Evolutionary conservation across 2,888 invertebrate species (phyloP).

Genomic region (Adineta ricciae): DNA sequence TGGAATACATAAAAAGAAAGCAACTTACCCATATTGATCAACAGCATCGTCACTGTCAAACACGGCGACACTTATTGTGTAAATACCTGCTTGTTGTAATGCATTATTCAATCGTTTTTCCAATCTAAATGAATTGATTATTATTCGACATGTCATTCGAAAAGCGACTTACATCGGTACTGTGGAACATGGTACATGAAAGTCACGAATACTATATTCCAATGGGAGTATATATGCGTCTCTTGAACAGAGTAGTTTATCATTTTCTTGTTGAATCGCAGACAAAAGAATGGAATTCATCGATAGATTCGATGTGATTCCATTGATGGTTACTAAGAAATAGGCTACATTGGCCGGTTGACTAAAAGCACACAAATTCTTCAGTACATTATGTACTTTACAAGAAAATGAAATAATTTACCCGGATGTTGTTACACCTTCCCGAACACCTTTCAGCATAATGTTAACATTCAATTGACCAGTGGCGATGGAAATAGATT

Average conservation of each 20-base stretch:
- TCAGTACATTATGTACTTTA: neutral
- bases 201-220: neutral
- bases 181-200: neutral
- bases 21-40: neutral
- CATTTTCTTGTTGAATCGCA: neutral
- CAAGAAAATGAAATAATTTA: neutral
- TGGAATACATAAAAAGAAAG: neutral
- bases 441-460: neutral
- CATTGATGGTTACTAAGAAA: constrained; percentile 1
- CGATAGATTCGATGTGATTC: neutral
- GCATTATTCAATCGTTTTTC: neutral
- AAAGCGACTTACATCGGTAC: neutral
- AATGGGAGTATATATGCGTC: neutral
- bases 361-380: neutral
- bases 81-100: constrained; percentile 1
- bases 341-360: neutral
- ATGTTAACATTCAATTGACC: neutral
- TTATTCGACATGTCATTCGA: no score
- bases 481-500: neutral
- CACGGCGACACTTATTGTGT: neutral
- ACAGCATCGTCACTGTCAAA: neutral
- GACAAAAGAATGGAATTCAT: neutral
- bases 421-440: neutral
- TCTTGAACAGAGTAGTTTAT: neutral
- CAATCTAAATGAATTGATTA: neutral